Evolutionary conservation across 2,113 vertebrate genomes (phyloP).

Genomic region (Oreochromis spilurus): DNA sequence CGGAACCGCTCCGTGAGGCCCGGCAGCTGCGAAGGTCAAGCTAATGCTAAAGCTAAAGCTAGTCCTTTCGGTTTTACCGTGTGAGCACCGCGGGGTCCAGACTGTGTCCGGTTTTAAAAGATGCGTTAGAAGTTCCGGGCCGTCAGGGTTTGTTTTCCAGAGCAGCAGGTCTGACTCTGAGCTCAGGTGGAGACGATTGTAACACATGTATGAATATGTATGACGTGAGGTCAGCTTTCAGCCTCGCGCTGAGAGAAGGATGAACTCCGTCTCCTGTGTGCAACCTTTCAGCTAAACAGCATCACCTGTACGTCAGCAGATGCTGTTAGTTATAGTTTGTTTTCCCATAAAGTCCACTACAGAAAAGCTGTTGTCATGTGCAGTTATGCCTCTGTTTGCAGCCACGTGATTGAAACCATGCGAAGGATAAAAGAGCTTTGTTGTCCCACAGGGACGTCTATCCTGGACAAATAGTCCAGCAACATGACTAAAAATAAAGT

Average conservation of each 20-base stretch:
- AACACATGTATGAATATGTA: background rate
- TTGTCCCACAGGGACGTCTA: background rate
- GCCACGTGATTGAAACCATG: background rate
- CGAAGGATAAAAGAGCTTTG: background rate
- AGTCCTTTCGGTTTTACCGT: background rate
- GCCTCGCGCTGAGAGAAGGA: background rate
- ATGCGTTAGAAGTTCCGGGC: background rate
- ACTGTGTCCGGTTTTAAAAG: background rate
- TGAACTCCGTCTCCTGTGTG: background rate
- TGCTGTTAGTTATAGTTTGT: background rate
- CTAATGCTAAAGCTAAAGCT: constrained; percentile 38
- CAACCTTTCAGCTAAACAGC: background rate
- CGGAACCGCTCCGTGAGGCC: background rate
- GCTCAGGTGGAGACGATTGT: background rate
- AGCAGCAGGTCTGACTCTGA: background rate
- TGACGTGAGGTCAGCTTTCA: background rate
- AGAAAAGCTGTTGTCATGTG: background rate
- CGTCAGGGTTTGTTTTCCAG: background rate
- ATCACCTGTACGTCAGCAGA: background rate
- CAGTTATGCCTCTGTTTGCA: background rate
- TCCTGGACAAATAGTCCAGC: background rate
- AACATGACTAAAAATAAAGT: background rate
- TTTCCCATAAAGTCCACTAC: background rate
- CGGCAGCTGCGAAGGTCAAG: constrained; percentile 38
- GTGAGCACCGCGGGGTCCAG: background rate